Evolutionary conservation across 2,113 vertebrate genomes (phyloP), one percentile per base, ranked within the genome.

Genomic region (Oreotrochilus melanogaster): DNA sequence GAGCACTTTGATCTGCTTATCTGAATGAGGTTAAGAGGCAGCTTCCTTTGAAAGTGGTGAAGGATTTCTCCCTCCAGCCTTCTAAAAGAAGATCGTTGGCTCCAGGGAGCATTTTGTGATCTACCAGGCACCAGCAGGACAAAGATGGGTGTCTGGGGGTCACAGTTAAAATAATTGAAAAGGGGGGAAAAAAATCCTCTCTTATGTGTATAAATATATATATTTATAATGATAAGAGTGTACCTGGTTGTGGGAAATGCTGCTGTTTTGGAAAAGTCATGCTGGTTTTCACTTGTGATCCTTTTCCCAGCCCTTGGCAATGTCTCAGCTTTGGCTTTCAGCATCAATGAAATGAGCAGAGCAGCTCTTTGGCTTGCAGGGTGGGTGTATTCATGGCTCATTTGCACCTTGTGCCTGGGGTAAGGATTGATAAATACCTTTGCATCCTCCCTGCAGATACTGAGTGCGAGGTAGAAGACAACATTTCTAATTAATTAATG

Each of bases 1-100:
- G 21, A 73, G 54, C 21, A 43, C 37, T 43, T 60, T 58, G 24
- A 28, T 81, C 21, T 86, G 45, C 45, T 78, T 65, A 23, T 33
- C 61, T 60, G 71, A 70, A 50, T 13, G 14, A 84, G 33, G 43
- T 58, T 88, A 69, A 73, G 53, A 81, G 53, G 43, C 50, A 82
- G 10, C 27, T 76, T 45, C 10, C 10, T 1, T 39, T 25, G n/a
- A 76, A 27, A 30, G 6, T 43, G 0, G 0, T 39, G 57, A 75
- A 57, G n/a, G 42, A 53, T 71, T 85, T 78, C 37, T 71, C 43
- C 61, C 11, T 42, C 10, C 47, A 73, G 30, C 45, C 18, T 31
- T 84, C 54, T 37, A 54, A 56, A 27, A 45, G 51, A 56, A 39
- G 9, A 14, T 15, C 30, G 2, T 69, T 73, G 61, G 16, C 58